Evolutionary conservation across 2,797 vertebrate genomes (phyloP).

Genomic region (Manis crassicaudata): DNA sequence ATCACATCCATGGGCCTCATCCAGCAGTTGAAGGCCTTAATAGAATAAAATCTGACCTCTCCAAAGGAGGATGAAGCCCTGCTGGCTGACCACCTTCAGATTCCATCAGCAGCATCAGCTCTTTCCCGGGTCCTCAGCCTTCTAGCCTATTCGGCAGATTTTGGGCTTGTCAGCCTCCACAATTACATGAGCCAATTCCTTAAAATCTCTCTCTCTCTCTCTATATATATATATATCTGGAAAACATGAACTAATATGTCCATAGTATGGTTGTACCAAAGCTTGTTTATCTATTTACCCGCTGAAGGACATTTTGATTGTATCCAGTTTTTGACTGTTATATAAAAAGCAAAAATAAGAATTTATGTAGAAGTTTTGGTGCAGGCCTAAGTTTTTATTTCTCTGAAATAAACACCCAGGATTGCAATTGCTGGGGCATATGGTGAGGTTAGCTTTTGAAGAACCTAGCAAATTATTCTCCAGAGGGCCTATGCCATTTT

Average conservation of each 20-base stretch:
- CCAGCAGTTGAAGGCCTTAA: neutral
- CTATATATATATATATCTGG: too few relatives aligned
- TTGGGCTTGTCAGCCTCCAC: neutral
- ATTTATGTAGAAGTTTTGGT: neutral
- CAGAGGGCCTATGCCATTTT: neutral
- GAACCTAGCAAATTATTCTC: neutral
- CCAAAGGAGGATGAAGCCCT: neutral
- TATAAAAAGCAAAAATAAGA: neutral
- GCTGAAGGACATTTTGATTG: neutral
- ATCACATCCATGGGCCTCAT: neutral
- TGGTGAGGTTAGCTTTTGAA: neutral
- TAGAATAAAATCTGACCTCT: neutral
- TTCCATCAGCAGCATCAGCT: fast-evolving
- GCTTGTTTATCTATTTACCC: neutral
- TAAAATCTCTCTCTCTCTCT: neutral
- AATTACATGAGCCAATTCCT: neutral
- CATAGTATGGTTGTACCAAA: neutral
- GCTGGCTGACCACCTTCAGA: neutral
- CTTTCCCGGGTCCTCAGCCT: neutral
- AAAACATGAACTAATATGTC: neutral
- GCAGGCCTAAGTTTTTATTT: neutral
- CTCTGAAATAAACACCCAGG: neutral
- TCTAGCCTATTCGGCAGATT: neutral
- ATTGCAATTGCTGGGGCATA: neutral
- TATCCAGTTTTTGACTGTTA: neutral